These are phyloP conservation scores for Epinotia nisella DNA, from an alignment of 2,888 invertebrate species.

Conservation along the genomic window DNA sequence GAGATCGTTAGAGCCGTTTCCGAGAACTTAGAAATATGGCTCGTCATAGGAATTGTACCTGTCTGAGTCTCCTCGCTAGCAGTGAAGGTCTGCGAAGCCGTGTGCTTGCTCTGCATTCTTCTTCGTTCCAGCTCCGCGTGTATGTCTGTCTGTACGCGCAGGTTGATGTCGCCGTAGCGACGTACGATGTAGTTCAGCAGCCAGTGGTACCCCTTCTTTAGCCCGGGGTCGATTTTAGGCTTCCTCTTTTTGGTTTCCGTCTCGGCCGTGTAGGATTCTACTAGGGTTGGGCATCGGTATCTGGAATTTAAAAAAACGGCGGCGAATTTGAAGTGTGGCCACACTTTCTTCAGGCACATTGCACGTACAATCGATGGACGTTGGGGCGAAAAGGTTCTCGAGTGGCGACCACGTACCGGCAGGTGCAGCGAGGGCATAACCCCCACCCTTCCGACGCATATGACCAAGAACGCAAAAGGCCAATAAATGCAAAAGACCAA, in stretches of 20 bases:
- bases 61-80: constrained; percentile 74
- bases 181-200: constrained; percentile 87
- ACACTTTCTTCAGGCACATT: too few species aligned
- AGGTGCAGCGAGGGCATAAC: too few species aligned
- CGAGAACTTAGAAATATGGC: too few species aligned
- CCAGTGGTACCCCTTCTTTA: constrained; percentile 89
- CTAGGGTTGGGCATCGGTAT: constrained; percentile 91
- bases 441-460: too few species aligned
- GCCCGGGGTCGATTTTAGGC: constrained; percentile 86
- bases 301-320: constrained; percentile 53
- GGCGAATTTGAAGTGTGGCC: too few species aligned
- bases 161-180: constrained; percentile 87
- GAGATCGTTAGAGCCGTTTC: too few species aligned
- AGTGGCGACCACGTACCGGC: too few species aligned
- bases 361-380: too few species aligned
- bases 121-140: constrained; percentile 82
- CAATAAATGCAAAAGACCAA: too few species aligned
- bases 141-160: constrained; percentile 87
- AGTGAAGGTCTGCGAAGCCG: constrained; percentile 65
- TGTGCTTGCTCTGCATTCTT: constrained; percentile 64
- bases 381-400: too few species aligned
- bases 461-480: too few species aligned
- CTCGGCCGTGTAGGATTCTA: constrained; percentile 89
- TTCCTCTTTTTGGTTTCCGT: constrained; percentile 66
- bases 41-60: too few species aligned